Conservation (phyloP, 2,888 invertebrate genomes). For the Andrena marginata region DNA sequence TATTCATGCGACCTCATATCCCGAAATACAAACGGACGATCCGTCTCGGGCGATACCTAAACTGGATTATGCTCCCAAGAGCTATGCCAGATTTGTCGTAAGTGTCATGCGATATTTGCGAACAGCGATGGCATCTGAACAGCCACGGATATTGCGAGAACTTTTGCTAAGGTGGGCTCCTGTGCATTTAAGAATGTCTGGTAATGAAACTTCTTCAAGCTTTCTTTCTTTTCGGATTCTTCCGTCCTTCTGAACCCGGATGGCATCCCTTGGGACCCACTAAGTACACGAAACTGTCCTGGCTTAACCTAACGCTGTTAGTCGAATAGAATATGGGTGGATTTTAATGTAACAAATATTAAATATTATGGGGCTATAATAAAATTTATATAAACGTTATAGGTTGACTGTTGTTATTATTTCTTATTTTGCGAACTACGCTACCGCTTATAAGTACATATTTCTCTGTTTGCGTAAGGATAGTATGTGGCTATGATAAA, state of each 20-base stretch:
- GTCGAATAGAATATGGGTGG: too few species aligned
- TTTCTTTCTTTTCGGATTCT: neutral
- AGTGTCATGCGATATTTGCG: constrained; percentile 34
- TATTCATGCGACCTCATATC: constrained; percentile 75
- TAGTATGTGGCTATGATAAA: too few species aligned
- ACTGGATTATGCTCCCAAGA: constrained; percentile 65
- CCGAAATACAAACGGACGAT: constrained; percentile 64
- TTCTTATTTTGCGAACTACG: too few species aligned
- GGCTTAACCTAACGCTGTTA: too few species aligned
- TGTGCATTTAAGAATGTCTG: neutral
- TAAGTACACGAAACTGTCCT: too few species aligned
- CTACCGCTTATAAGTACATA: too few species aligned
- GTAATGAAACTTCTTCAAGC: neutral
- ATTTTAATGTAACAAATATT: too few species aligned
- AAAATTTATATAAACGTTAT: too few species aligned
- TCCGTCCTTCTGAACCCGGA: too few species aligned
- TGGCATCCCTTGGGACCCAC: neutral
- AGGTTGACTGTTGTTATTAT: too few species aligned
- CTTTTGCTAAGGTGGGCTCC: constrained; percentile 3
- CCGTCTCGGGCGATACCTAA: constrained; percentile 64
- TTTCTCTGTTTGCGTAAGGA: too few species aligned
- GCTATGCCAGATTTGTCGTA: constrained; percentile 31
- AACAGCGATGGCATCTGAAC: constrained; percentile 31
- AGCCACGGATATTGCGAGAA: neutral
- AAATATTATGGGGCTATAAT: too few species aligned